Evolutionary conservation across 2,888 invertebrate genomes (phyloP).

Genomic region (Scaptomyza tumidula): DNA sequence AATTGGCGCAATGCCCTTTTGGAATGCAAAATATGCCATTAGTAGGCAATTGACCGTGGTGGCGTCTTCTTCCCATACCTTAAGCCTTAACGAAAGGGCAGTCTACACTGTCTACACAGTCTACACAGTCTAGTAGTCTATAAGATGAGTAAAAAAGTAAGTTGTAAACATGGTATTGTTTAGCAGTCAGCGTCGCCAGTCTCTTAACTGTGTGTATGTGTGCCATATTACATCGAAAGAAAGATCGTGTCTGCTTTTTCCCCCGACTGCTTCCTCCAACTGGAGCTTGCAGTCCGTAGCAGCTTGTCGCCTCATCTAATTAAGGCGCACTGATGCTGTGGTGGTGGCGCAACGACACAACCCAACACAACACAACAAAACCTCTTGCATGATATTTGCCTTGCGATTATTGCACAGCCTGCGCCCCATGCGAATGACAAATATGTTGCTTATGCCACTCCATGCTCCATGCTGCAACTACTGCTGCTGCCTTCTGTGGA

Average conservation of each 20-base stretch:
- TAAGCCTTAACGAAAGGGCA: constrained; percentile 46
- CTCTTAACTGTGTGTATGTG: constrained; percentile 39
- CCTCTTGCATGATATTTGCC: constrained; percentile 75
- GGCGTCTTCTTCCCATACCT: constrained; percentile 45
- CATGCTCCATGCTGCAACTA: constrained; percentile 16
- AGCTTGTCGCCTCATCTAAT: constrained; percentile 79
- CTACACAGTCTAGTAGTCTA: constrained; percentile 4
- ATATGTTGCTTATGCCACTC: constrained; percentile 62
- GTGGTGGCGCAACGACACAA: constrained; percentile 50
- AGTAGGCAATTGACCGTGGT: constrained; percentile 62
- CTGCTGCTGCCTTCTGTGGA: constrained; percentile 57
- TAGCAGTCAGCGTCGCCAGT: constrained; percentile 28
- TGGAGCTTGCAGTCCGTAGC: constrained; percentile 33
- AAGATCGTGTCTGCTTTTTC: constrained; percentile 66
- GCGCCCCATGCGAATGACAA: constrained; percentile 74
- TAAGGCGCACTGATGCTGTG: constrained; percentile 68
- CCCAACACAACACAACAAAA: constrained; percentile 38
- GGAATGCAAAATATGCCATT: constrained; percentile 81
- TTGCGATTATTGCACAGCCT: constrained; percentile 63
- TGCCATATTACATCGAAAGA: constrained; percentile 52
- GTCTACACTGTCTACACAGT: constrained; percentile 8
- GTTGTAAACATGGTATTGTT: constrained; percentile 82
- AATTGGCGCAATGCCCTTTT: constrained; percentile 76
- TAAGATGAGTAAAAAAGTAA: constrained; percentile 52
- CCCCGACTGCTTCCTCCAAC: constrained; percentile 11